Evolutionary conservation across 1,140 invertebrate genomes (phyloP).

Genomic region (Monomorium pharaonis): DNA sequence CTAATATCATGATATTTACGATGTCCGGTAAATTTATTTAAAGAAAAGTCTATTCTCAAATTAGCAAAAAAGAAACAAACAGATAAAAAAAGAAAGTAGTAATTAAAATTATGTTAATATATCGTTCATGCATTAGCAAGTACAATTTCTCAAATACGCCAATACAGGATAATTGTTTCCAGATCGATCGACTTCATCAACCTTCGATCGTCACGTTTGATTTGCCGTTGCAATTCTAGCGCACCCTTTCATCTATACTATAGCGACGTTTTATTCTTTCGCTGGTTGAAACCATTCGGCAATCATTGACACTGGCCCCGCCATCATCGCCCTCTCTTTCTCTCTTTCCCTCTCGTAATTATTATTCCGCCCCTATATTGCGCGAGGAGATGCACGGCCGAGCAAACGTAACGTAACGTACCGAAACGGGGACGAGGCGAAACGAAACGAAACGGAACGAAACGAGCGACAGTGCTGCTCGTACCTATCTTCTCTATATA

Average conservation of each 20-base stretch:
- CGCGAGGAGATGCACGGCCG: conserved; percentile 81
- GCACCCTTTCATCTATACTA: conserved; percentile 29
- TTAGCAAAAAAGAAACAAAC: not conserved
- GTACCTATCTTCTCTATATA: conserved; percentile 69
- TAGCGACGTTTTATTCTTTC: conserved; percentile 32
- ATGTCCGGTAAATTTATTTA: not conserved
- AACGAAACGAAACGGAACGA: conserved; percentile 80
- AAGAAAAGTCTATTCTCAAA: not conserved
- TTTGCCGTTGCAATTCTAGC: conserved; percentile 36
- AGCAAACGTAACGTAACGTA: conserved; percentile 84
- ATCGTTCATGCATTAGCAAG: not conserved
- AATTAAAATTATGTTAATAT: not conserved
- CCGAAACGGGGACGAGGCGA: conserved; percentile 82
- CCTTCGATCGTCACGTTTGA: conserved; percentile 19
- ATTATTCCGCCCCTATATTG: conserved; percentile 83
- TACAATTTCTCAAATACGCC: not conserved
- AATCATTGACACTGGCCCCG: conserved; percentile 67
- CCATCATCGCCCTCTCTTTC: conserved; percentile 31
- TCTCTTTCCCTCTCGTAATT: conserved; percentile 75
- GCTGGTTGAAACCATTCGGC: conserved; percentile 53
- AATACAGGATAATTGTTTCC: conserved; percentile 1
- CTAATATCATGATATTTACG: not conserved
- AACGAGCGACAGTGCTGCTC: conserved; percentile 76
- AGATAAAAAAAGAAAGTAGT: not conserved
- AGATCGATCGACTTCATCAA: conserved; percentile 17